Evolutionary conservation across 2,113 vertebrate genomes (phyloP).

Genomic region (Gallinago media): DNA sequence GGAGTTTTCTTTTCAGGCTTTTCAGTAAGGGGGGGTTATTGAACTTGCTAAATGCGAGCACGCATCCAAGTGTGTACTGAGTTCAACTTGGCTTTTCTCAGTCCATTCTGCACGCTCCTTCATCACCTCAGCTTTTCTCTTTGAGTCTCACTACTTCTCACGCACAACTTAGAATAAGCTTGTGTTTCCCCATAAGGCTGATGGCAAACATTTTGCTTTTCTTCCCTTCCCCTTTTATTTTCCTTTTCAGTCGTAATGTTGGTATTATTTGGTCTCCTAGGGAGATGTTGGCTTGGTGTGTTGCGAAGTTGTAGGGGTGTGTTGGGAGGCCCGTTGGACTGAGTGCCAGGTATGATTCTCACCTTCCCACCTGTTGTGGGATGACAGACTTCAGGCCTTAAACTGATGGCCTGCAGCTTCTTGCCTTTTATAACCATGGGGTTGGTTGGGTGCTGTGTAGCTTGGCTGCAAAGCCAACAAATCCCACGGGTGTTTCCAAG

Average conservation of each 20-base stretch:
- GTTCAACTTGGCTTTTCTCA: not conserved
- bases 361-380: constrained; percentile 6
- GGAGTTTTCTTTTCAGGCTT: constrained; percentile 16
- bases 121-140: not conserved
- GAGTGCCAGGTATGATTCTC: not conserved
- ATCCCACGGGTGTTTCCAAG: not conserved
- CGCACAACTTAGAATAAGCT: not conserved
- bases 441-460: not conserved
- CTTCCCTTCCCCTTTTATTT: not conserved
- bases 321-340: not conserved
- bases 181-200: not conserved
- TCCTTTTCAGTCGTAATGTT: not conserved
- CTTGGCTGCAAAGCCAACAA: not conserved
- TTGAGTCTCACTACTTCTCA: not conserved
- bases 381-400: not conserved
- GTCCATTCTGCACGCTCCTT: not conserved
- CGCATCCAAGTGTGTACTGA: not conserved
- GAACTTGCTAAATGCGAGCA: not conserved
- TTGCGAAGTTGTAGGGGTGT: accelerated
- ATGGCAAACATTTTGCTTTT: not conserved
- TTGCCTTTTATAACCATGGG: constrained; percentile 33
- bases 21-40: not conserved
- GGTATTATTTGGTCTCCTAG: not conserved
- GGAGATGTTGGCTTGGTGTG: not conserved
- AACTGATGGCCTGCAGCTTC: not conserved